Base-by-base conservation (phyloP, 2,797 vertebrate species). In the Tenualosa thibaudeaui region DNA sequence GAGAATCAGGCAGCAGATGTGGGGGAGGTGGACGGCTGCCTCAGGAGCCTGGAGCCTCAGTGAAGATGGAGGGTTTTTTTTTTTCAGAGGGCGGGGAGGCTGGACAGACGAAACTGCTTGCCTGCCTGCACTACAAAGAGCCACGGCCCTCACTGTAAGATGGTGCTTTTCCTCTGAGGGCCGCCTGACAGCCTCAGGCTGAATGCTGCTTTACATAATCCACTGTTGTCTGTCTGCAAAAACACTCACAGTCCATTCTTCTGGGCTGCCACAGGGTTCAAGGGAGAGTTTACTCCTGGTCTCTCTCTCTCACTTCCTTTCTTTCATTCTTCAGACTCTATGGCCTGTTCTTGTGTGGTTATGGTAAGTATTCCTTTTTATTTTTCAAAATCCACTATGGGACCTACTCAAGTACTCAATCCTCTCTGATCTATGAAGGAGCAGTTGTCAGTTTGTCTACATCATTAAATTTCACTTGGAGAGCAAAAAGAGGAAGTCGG, bases 161-260 rank as follows among this genome's bases (percentile, higher is more conserved):
- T 49, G 12, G 49, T 1, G 49, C 50, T 53, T 43, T 17, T 78
- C 71, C 71, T 43, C 71, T 46, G 71, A 86, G 81, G 85, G n/a
- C 40, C 6, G 65, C 86, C 86, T 82, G 53, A 81, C 83, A 82
- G 82, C 68, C 54, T 71, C 40, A 83, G 88, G 81, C 88, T 78
- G 82, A 71, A 81, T 85, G 81, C 84, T 85, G 56, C 87, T 85
- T 85, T 86, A 87, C 87, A 85, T 89, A 86, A 87, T 81, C 81
- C 78, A 71, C 24, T 81, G 75, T 46, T 78, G 71, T 46, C 71
- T 78, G 71, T 46, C 71, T 43, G 71, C 71, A 43, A 78, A 78
- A 78, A 43, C 40, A 78, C 17, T 78, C 40, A 78, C 71, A 78
- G 19, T 40, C 71, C 71, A 78, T 78, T 78, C 37, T 78, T 78